Conservation (phyloP, 2,888 invertebrate species). For the Loripinus fragilis region DNA sequence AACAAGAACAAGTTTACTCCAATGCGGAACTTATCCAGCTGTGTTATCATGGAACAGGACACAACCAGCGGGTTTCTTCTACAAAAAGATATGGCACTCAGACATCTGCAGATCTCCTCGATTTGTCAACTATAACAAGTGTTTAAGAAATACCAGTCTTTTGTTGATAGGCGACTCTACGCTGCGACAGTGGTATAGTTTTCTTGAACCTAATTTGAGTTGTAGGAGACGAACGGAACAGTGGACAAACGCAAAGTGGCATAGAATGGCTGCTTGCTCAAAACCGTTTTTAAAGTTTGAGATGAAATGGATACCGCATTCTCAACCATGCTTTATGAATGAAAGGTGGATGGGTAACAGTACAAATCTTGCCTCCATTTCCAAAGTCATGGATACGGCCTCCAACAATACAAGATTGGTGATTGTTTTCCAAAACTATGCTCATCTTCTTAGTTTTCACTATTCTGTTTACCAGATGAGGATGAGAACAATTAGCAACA, state of each 20-base stretch:
- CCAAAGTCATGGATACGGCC: background rate
- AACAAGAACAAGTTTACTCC: too few species aligned
- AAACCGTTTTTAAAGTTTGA: background rate
- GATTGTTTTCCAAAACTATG: background rate
- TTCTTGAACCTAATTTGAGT: background rate
- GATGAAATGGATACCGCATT: background rate
- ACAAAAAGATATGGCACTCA: background rate
- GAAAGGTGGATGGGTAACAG: background rate
- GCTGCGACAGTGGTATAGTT: background rate
- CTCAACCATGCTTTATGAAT: background rate
- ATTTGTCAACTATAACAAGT: background rate
- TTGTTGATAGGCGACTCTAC: background rate
- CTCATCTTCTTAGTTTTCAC: background rate
- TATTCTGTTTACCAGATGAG: background rate
- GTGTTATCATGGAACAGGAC: background rate
- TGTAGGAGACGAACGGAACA: background rate
- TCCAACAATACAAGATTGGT: background rate
- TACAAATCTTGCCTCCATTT: background rate
- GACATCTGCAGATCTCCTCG: background rate
- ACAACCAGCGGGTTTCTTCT: background rate
- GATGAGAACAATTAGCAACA: background rate
- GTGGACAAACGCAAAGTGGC: background rate
- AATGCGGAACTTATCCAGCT: too few species aligned
- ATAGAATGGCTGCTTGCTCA: background rate
- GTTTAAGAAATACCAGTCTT: background rate